phyloP scores from a whole-genome alignment of 2,113 vertebrate genomes.

The Aldabrachelys gigantea region DNA sequence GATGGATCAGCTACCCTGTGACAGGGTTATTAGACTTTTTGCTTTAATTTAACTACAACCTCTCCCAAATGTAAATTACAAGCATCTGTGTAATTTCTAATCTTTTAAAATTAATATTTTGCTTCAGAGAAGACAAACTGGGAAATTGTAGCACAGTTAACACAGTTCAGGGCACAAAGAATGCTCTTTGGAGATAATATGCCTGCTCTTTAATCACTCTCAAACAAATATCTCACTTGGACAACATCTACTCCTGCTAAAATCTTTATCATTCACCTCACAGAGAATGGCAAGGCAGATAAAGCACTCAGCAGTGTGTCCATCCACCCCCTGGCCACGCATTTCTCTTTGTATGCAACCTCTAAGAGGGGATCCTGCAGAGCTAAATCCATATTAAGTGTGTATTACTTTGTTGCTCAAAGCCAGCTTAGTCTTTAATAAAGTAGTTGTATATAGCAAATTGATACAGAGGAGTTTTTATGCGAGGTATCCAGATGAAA shows the following conservation, averaged over 20 bases:
- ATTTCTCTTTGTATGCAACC: accelerated
- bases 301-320: background rate
- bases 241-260: background rate
- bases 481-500: background rate
- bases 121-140: background rate
- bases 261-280: background rate
- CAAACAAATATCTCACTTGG: background rate
- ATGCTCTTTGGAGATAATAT: slow-evolving; percentile 49
- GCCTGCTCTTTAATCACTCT: slow-evolving; percentile 38
- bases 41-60: slow-evolving; percentile 15
- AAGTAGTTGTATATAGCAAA: background rate
- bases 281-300: slow-evolving; percentile 36
- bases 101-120: background rate
- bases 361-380: background rate
- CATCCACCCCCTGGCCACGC: background rate
- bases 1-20: background rate
- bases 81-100: background rate
- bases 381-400: background rate
- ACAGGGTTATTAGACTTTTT: background rate
- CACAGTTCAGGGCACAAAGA: background rate
- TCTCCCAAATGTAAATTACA: background rate
- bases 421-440: background rate
- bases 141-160: background rate
- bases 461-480: background rate
- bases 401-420: background rate